A percentile compares a stretch with the other conserved stretches of the same genome.
phyloP scores from a whole-genome alignment of 2,113 vertebrate genomes.

The Pristiophorus japonicus region DNA sequence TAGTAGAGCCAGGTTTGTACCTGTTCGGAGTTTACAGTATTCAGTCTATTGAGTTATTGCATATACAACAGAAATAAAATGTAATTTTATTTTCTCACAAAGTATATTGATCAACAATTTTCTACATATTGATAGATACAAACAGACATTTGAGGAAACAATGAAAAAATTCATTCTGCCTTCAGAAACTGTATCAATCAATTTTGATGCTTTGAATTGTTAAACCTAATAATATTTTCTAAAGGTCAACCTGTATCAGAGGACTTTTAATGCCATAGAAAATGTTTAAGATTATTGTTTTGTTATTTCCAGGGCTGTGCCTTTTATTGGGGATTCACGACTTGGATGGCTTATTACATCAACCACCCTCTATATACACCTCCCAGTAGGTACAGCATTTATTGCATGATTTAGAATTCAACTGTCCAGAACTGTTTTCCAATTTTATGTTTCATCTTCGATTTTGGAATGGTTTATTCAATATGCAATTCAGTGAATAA shows the following conservation, averaged over 20 bases:
- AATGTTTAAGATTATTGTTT: conserved; percentile 41
- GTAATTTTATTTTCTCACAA: neutral
- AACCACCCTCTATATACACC: conserved; percentile 67
- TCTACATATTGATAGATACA: neutral
- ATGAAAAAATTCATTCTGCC: neutral
- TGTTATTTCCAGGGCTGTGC: conserved; percentile 57
- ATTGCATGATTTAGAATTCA: conserved; percentile 15
- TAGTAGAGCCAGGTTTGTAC: no score
- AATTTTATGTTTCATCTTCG: neutral
- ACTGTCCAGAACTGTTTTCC: neutral
- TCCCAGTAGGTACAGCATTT: conserved; percentile 55
- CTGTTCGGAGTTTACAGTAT: no score
- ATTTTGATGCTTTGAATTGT: neutral
- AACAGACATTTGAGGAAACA: neutral
- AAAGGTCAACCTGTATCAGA: neutral
- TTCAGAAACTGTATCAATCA: neutral
- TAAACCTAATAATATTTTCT: neutral
- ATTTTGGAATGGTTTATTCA: neutral
- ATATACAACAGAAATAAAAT: no score
- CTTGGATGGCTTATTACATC: conserved; percentile 67
- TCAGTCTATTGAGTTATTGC: no score
- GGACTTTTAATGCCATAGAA: conserved; percentile 42
- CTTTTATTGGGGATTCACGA: conserved; percentile 66
- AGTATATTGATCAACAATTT: neutral
- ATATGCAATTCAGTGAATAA: neutral